Percentiles rank a stretch among this genome's conserved stretches.
These are phyloP conservation scores for Perizoma flavofasciatum DNA, from an alignment of 2,888 invertebrate species.

Conservation along the genomic window DNA sequence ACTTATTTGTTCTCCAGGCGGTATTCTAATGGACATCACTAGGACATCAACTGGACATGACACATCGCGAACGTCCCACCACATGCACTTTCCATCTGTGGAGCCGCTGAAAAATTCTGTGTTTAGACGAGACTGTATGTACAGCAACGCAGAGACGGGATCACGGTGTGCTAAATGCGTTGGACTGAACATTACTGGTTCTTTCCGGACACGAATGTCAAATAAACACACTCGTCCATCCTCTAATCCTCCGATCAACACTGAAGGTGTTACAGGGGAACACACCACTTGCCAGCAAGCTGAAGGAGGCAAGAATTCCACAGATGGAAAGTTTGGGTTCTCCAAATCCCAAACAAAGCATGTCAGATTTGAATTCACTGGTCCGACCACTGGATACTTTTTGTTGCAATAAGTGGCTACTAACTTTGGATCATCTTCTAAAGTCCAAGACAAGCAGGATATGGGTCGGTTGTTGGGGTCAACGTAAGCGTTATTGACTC, in stretches of 20 bases:
- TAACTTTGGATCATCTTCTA: constrained; percentile 84
- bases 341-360: constrained; percentile 86
- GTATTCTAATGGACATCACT: constrained; percentile 80
- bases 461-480: constrained; percentile 76
- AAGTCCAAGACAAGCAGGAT: constrained; percentile 86
- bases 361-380: constrained; percentile 68
- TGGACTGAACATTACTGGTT: constrained; percentile 87
- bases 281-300: constrained; percentile 59
- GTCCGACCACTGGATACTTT: constrained; percentile 43
- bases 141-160: constrained; percentile 81
- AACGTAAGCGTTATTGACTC: constrained; percentile 86
- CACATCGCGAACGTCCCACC: constrained; percentile 87
- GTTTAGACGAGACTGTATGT: constrained; percentile 82
- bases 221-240: constrained; percentile 78
- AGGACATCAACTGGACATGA: constrained; percentile 82
- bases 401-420: constrained; percentile 84
- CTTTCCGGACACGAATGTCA: constrained; percentile 89
- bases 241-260: constrained; percentile 56
- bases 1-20: constrained; percentile 72
- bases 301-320: constrained; percentile 48
- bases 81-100: constrained; percentile 84
- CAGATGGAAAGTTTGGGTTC: constrained; percentile 49
- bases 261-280: constrained; percentile 47
- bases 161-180: constrained; percentile 64
- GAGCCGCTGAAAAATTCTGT: constrained; percentile 85